Evolutionary conservation across 2,113 vertebrate genomes (phyloP).

Genomic region (Glaucidium brasilianum): DNA sequence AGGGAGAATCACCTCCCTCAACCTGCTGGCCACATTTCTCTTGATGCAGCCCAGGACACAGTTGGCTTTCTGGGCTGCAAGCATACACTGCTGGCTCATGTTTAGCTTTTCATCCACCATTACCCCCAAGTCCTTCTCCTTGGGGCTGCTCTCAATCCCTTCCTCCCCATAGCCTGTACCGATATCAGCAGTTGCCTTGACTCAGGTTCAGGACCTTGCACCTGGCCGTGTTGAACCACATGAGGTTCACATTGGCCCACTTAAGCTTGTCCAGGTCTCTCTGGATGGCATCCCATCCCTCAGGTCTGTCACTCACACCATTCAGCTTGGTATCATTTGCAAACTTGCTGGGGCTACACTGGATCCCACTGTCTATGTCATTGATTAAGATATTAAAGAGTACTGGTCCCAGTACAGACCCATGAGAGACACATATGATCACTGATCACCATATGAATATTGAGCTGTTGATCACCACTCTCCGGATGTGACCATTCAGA

Average conservation of each 20-base stretch:
- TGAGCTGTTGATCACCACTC: neutral
- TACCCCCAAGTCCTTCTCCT: neutral
- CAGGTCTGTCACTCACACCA: neutral
- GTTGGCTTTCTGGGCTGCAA: neutral
- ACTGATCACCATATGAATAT: neutral
- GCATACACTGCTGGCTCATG: neutral
- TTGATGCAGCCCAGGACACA: neutral
- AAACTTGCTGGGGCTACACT: neutral
- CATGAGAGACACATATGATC: neutral
- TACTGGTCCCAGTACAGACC: neutral
- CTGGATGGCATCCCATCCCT: neutral
- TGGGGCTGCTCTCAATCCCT: neutral
- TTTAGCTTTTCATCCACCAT: neutral
- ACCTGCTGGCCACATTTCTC: neutral
- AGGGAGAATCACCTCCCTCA: neutral
- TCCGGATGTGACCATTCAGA: neutral
- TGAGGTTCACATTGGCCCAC: neutral
- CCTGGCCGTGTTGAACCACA: neutral
- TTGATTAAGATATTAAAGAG: neutral
- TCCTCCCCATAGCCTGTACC: neutral
- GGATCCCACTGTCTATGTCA: neutral
- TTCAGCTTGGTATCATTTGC: neutral
- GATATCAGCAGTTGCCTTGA: neutral
- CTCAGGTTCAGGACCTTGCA: neutral
- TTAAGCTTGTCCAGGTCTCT: neutral